Conservation (phyloP, 2,888 invertebrate genomes). For the Drosophila seclusa region DNA sequence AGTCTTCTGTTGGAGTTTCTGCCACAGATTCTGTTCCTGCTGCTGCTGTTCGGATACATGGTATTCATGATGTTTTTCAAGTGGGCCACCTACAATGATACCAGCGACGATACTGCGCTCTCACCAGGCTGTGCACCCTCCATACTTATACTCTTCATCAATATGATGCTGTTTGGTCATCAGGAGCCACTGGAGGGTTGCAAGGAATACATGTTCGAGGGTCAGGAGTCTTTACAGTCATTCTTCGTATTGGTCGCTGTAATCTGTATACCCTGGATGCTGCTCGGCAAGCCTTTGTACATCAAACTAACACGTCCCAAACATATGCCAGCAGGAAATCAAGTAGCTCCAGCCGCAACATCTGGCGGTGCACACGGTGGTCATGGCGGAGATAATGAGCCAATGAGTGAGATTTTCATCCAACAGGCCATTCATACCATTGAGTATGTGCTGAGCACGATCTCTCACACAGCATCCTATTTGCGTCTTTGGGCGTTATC, state of each 20-base stretch:
- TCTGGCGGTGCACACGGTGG: constrained; percentile 45
- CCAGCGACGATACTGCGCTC: constrained; percentile 74
- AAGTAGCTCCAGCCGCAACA: constrained; percentile 16
- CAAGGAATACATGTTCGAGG: constrained; percentile 89
- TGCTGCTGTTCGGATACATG: constrained; percentile 95
- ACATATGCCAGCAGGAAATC: constrained; percentile 12
- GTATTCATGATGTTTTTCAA: constrained; percentile 96
- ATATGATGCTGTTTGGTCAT: constrained; percentile 90
- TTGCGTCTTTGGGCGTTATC: constrained; percentile 98
- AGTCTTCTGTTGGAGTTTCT: constrained; percentile 93
- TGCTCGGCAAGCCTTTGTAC: constrained; percentile 95
- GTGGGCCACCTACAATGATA: constrained; percentile 90
- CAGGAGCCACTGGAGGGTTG: constrained; percentile 85
- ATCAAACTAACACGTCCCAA: constrained; percentile 86
- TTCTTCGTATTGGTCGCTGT: constrained; percentile 92
- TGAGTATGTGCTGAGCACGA: constrained; percentile 97
- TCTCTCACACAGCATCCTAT: constrained; percentile 98
- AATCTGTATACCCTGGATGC: constrained; percentile 96
- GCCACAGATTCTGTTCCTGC: constrained; percentile 95
- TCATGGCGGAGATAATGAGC: constrained; percentile 86
- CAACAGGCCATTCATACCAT: constrained; percentile 98
- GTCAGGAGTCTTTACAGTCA: constrained; percentile 90
- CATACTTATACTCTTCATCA: constrained; percentile 91
- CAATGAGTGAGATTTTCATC: constrained; percentile 94
- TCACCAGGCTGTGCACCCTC: constrained; percentile 89